Evolutionary conservation across 1,140 invertebrate species (phyloP), one percentile per base, ranked within the genome.

Genomic region (Notospermus geniculatus): DNA sequence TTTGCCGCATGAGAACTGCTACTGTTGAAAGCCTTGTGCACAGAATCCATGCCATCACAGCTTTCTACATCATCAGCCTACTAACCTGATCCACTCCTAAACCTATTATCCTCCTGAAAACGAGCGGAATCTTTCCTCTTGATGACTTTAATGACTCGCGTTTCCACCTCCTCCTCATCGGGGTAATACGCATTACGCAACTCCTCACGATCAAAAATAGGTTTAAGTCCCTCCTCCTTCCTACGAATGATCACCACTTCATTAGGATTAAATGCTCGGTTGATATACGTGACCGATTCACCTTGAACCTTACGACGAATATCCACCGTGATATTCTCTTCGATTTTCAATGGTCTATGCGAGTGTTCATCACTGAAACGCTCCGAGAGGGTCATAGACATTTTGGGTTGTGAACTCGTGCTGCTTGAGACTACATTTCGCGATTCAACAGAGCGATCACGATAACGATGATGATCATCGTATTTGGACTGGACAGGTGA

Each of bases 201-300:
- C 52, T 77, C 75, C 27, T 75, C 73, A 23, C 75, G 65, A 59
- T 77, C 72, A 69, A 77, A 77, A 11, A 77, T 71, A 1, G 73
- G 67, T 27, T 67, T 71, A 15, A 55, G 52, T 2, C 72, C 72
- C 54, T 72, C 70, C 25, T 65, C 65, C 39, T 68, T 69, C 30
- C 66, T 70, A 17, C 68, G 67, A 55, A 69, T 46, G 66, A 74
- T 71, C 5, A 27, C 46, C 19, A 50, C 46, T 9, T 27, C n/a
- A 27, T 50, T n/a, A 9, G 46, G 46, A 50, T 50, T 50, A n/a
- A 7, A 50, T 5, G 46, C n/a, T n/a, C 46, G 46, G n/a, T 50
- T 27, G 46, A 50, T 27, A 27, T 19, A 23, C 9, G n/a, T 7
- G 25, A 50, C 46, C 46, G 46, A n/a, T 27, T 19, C 46, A 27